Evolutionary conservation across 2,113 vertebrate genomes (phyloP).

Genomic region (Mesocricetus auratus): DNA sequence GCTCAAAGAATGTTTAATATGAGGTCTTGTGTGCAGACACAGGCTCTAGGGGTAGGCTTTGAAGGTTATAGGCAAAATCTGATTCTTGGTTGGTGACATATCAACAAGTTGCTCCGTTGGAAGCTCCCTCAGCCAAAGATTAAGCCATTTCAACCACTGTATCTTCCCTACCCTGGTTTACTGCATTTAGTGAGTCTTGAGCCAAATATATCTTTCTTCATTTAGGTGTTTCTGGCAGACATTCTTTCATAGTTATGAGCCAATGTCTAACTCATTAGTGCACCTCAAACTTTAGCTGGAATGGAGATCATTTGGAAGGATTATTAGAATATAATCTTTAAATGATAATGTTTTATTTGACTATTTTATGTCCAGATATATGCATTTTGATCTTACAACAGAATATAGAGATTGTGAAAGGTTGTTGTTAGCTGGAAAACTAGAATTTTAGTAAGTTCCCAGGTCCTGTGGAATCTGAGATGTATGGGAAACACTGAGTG

Average conservation of each 20-base stretch:
- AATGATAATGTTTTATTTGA: background rate
- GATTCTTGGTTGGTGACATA: background rate
- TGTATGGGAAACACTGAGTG: background rate
- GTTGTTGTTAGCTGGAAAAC: background rate
- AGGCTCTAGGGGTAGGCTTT: background rate
- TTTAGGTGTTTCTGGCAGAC: background rate
- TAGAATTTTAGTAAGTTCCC: background rate
- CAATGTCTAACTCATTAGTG: background rate
- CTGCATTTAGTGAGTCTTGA: background rate
- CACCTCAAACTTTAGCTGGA: background rate
- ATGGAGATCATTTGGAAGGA: background rate
- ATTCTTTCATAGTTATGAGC: background rate
- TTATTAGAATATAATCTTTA: background rate
- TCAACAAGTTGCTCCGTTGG: background rate
- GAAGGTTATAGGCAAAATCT: background rate
- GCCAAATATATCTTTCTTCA: background rate
- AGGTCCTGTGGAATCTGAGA: background rate
- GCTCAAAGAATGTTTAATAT: background rate
- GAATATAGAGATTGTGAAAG: background rate
- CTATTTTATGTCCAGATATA: background rate
- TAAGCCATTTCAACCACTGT: background rate
- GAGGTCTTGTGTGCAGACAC: background rate
- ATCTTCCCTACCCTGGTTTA: background rate
- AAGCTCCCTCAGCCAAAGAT: background rate
- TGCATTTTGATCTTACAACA: background rate